Conservation (phyloP, 2,797 vertebrate species). For the Micromesistius poutassou region DNA sequence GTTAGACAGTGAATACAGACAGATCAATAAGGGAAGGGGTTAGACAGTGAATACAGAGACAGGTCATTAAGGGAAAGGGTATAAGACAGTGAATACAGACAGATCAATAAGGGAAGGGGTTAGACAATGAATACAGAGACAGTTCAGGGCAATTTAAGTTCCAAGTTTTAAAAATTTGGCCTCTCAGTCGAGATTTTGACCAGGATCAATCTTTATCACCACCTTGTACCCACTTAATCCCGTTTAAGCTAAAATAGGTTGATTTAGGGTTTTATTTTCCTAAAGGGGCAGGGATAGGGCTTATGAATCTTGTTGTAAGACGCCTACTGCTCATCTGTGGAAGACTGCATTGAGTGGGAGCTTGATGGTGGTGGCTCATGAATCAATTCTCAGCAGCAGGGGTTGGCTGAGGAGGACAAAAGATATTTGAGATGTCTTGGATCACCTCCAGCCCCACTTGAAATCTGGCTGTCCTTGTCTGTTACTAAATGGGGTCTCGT, state of each 20-base stretch:
- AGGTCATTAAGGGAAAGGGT: no score
- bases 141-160: no score
- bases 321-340: background rate
- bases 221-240: background rate
- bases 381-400: slow-evolving; percentile 1
- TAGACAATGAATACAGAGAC: background rate
- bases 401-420: background rate
- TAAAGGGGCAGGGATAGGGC: background rate
- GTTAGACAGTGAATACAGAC: no score
- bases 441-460: background rate
- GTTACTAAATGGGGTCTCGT: background rate
- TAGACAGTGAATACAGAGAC: no score
- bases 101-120: no score
- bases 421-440: background rate
- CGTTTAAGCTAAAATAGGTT: background rate
- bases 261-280: background rate
- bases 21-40: no score
- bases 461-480: slow-evolving; percentile 4
- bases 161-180: no score
- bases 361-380: background rate
- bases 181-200: background rate
- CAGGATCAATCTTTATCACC: background rate
- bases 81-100: no score
- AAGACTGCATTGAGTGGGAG: background rate
- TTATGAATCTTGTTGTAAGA: background rate